Conservation (phyloP, 1,140 invertebrate species). For the Psix sp. region DNA sequence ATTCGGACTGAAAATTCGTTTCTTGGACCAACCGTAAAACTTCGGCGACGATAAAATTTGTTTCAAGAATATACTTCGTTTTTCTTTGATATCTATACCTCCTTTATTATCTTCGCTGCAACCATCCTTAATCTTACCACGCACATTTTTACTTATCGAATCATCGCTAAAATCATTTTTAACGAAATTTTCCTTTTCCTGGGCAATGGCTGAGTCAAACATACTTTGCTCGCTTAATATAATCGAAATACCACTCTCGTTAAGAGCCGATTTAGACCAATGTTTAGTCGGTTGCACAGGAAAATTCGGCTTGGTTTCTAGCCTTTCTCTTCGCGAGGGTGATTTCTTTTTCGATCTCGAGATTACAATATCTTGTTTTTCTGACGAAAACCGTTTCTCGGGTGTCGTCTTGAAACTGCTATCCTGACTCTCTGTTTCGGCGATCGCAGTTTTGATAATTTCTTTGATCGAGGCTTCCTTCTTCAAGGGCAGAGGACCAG, state of each 20-base stretch:
- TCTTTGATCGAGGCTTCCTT: too few species aligned
- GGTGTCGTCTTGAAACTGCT: constrained; percentile 1
- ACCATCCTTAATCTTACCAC: constrained; percentile 17
- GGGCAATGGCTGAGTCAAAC: constrained; percentile 62
- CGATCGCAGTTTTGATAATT: too few species aligned
- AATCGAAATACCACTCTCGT: constrained; percentile 67
- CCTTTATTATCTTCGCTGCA: constrained; percentile 38
- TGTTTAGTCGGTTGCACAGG: constrained; percentile 51
- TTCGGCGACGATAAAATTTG: constrained; percentile 80
- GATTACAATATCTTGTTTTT: constrained; percentile 71
- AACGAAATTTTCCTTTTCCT: constrained; percentile 65
- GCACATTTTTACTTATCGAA: constrained; percentile 7
- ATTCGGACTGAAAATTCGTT: constrained; percentile 63
- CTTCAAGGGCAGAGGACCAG: neutral
- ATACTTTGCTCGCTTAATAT: constrained; percentile 64
- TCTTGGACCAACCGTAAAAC: constrained; percentile 75
- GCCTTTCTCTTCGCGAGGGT: constrained; percentile 80
- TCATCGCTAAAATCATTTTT: constrained; percentile 16
- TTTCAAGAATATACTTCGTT: constrained; percentile 79
- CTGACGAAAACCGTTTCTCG: constrained; percentile 26
- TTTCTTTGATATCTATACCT: constrained; percentile 77
- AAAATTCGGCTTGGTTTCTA: constrained; percentile 77
- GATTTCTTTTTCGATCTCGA: constrained; percentile 79
- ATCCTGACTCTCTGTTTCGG: constrained; percentile 10
- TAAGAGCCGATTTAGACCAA: constrained; percentile 63